Base-by-base conservation (phyloP, 2,888 invertebrate genomes). In the Vandiemenella viatica region DNA sequence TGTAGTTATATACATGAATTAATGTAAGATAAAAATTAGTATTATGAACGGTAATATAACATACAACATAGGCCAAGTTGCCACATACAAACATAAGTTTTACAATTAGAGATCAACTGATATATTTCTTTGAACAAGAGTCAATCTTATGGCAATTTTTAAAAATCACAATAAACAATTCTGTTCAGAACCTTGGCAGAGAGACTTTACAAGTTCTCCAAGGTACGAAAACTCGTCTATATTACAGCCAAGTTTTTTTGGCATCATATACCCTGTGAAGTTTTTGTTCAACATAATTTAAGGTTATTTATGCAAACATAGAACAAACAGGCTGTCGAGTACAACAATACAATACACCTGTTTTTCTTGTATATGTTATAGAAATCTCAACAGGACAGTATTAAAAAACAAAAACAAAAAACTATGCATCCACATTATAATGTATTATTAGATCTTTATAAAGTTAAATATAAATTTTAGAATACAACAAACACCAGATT, bases 181-280 rank as follows among this genome's bases (percentile, higher is more conserved):
- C 26, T 44, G 23, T 44, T n/a, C n/a, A 17, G 19, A 13, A 19
- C 19, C 20, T 42, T n/a, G 13, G 19, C 38, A 43, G 19, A 43
- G 16, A 16, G 13, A 18, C 16, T 18, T n/a, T 18, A 43, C 13
- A 43, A 16, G 16, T n/a, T 17, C 19, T 19, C n/a, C n/a, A 21
- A 43, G 19, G 16, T 43, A 21, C n/a, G 32, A 23, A 44, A 44
- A 44, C 44, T 23, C 26, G 15, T 44, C 37, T 17, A 46, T 44
- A 53, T 43, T 49, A 50, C 44, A 50, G 50, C 53, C 50, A 52
- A 50, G 49, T 53, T 47, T 51, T 38, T 42, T 38, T 42, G 16
- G 16, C 16, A n/a, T 54, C 56, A 51, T 49, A 51, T 56, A 55
- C 56, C 55, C 56, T 56, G 56, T 56, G 55, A 55, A 55, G 50